Base-by-base conservation (phyloP, 2,888 invertebrate genomes). In the Lithophane socia region DNA sequence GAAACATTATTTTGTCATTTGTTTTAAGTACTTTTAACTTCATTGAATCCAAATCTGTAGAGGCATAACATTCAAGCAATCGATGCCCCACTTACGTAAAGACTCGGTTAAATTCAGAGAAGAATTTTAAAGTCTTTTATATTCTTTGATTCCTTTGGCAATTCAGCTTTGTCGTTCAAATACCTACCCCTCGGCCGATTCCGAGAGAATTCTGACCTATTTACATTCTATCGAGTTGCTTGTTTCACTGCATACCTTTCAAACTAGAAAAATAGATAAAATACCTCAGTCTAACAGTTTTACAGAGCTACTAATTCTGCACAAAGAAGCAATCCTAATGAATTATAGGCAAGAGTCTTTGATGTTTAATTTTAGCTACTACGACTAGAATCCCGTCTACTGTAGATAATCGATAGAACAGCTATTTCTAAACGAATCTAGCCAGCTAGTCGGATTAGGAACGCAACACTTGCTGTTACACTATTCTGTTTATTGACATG, bases 261-360 rank as follows among this genome's bases (percentile, higher is more conserved):
- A 37, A 37, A 37, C 18, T 8, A 52, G 7, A 18, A 52, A 37
- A 63, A 64, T 7, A 60, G 58, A 78, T 80, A 72, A 80, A 54
- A 73, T 16, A 77, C 16, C 24, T n/a, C n/a, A n/a, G n/a, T n/a
- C n/a, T 37, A 60, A 3, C 18, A 44, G 29, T 56, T 77, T 66
- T 73, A 78, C 29, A 18, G 37, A 58, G 18, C 29, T 47, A 63
- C 18, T 58, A 61, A 67, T 44, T 76, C 65, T 67, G 56, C 58
- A 60, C 70, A 70, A 69, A 79, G 70, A 42, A 79, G 47, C 47
- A 49, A 44, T 83, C 5, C 12, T 29, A 68, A 64, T 74, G 70
- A 84, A 44, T 73, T 79, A 71, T 60, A 54, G 83, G 9, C 21
- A 9, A n/a, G 42, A 21, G 21, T 54, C 80, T 83, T 84, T 83